These are phyloP conservation scores for Troides oblongomaculatus DNA, from an alignment of 2,888 invertebrate species.

Conservation along the genomic window DNA sequence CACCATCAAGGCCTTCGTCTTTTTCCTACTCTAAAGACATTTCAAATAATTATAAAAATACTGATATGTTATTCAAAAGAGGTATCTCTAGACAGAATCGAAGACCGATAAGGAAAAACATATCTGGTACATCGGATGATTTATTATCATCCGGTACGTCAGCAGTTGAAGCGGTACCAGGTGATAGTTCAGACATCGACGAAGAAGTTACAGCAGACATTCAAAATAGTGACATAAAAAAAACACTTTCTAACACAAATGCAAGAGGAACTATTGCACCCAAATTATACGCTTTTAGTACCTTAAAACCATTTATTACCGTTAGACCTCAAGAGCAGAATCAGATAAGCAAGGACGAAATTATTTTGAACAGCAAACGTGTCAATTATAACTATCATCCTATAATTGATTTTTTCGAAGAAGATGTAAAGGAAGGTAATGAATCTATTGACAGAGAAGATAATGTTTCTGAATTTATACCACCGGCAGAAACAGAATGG, in stretches of 20 bases:
- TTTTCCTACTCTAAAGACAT: constrained; percentile 61
- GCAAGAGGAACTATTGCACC: constrained; percentile 61
- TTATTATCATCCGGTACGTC: constrained; percentile 68
- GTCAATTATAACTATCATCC: constrained; percentile 91
- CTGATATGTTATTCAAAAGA: constrained; percentile 62
- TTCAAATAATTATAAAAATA: constrained; percentile 58
- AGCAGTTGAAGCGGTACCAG: constrained; percentile 56
- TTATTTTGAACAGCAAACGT: constrained; percentile 66
- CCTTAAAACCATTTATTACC: constrained; percentile 47
- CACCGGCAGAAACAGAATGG: constrained; percentile 69
- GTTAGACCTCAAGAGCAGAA: constrained; percentile 44
- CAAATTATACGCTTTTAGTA: constrained; percentile 56
- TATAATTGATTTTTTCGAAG: constrained; percentile 88
- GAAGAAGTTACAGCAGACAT: constrained; percentile 61
- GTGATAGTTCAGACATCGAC: constrained; percentile 50
- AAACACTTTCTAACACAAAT: constrained; percentile 43
- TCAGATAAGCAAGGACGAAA: constrained; percentile 45
- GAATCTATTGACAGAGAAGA: constrained; percentile 70
- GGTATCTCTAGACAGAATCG: constrained; percentile 61
- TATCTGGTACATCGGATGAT: constrained; percentile 64
- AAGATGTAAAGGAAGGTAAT: constrained; percentile 53
- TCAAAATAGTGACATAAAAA: constrained; percentile 55
- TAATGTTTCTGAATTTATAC: constrained; percentile 47
- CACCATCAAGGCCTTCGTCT: constrained; percentile 59
- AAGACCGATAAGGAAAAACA: constrained; percentile 71